Conservation (phyloP, 2,113 vertebrate species). For the Coreoperca whiteheadi region DNA sequence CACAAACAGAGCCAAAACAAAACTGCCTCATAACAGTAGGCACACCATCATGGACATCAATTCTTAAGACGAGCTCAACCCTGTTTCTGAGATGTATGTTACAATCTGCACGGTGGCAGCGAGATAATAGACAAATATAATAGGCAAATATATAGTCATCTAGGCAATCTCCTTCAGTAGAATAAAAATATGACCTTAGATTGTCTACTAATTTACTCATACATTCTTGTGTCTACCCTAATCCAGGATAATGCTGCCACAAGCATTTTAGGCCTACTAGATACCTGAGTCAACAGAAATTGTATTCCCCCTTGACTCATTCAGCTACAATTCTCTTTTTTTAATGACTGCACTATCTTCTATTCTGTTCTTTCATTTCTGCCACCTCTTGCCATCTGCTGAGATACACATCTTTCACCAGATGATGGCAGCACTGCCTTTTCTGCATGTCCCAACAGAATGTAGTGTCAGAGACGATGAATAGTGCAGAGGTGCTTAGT, state of each 20-base stretch:
- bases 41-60: background rate
- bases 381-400: constrained; percentile 5
- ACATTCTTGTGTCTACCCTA: constrained; percentile 7
- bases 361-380: background rate
- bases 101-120: background rate
- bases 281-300: constrained; percentile 32
- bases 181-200: constrained; percentile 35
- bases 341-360: background rate
- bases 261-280: background rate
- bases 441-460: constrained; percentile 15
- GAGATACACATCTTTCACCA: constrained; percentile 65
- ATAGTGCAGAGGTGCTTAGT: background rate
- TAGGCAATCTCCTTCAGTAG: background rate
- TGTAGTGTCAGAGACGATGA: background rate
- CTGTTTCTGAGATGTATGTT: constrained; percentile 12
- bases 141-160: constrained; percentile 8
- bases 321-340: constrained; percentile 10
- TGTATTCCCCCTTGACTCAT: constrained; percentile 15
- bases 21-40: background rate
- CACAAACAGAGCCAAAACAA: background rate
- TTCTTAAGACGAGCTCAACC: background rate
- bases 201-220: constrained; percentile 34
- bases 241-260: constrained; percentile 7
- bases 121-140: background rate
- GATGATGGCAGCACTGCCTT: constrained; percentile 77